These are phyloP conservation scores for Nasonovia ribisnigri DNA, from an alignment of 2,888 invertebrate species.

Conservation along the genomic window DNA sequence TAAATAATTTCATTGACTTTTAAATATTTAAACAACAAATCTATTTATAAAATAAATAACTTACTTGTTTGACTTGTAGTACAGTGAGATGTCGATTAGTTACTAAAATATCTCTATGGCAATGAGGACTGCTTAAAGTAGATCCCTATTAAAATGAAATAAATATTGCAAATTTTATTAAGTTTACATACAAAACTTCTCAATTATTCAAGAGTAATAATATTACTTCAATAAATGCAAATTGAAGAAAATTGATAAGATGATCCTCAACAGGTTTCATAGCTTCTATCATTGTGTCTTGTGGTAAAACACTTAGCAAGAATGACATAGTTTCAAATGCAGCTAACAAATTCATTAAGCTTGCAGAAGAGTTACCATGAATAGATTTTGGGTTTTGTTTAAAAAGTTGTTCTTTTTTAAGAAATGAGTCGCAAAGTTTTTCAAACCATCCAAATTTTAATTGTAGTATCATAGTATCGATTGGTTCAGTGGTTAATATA, in stretches of 20 bases:
- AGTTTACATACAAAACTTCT: neutral
- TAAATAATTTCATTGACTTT: neutral
- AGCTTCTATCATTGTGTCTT: constrained; percentile 50
- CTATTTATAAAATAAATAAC: neutral
- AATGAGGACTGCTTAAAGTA: neutral
- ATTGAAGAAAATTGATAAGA: constrained; percentile 53
- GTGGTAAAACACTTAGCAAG: constrained; percentile 37
- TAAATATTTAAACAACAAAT: neutral
- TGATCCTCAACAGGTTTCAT: constrained; percentile 41
- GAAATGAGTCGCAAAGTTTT: constrained; percentile 41
- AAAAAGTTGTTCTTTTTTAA: constrained; percentile 50
- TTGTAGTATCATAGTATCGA: constrained; percentile 7
- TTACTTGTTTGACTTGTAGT: constrained; percentile 45
- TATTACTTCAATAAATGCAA: constrained; percentile 55
- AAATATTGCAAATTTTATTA: neutral
- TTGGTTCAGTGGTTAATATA: constrained; percentile 37
- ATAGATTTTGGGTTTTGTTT: constrained; percentile 49
- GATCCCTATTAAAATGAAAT: neutral
- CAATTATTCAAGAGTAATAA: neutral
- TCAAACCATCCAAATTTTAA: constrained; percentile 56
- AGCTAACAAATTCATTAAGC: constrained; percentile 40
- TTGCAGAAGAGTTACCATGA: constrained; percentile 41
- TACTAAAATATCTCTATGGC: neutral
- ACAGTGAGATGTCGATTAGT: constrained; percentile 4
- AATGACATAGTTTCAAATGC: constrained; percentile 46